A percentile compares a stretch with the other conserved stretches of the same genome.
Evolutionary conservation across 2,888 invertebrate genomes (phyloP).

Genomic region (Crioceris asparagi): DNA sequence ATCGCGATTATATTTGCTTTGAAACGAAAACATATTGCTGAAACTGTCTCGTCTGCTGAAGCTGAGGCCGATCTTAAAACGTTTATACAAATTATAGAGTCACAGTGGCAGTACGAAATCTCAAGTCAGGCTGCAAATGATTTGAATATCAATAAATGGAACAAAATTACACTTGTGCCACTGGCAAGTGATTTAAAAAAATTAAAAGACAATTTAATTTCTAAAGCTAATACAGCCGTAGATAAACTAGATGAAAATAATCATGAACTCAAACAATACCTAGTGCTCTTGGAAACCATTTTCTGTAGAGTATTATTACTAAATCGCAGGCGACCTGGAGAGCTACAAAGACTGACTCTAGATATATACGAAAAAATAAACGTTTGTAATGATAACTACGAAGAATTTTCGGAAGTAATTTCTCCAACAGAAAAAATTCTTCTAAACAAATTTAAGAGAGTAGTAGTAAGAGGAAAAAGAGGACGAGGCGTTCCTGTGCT

Average conservation of each 20-base stretch:
- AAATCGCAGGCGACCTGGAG: conserved; percentile 21
- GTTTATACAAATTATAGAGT: no score
- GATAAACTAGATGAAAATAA: no score
- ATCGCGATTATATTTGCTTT: no score
- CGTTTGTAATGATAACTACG: conserved; percentile 7
- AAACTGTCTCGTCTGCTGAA: no score
- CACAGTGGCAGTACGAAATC: no score
- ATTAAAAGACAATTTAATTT: no score
- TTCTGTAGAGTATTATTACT: conserved; percentile 20
- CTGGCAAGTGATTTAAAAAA: no score
- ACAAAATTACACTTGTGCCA: conserved; percentile 18
- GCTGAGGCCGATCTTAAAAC: no score
- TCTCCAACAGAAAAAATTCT: conserved; percentile 10
- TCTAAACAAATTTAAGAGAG: conserved; percentile 11
- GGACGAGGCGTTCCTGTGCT: conserved; percentile 20
- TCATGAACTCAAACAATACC: conserved; percentile 10
- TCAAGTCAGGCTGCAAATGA: conserved; percentile 12
- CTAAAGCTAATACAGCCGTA: no score
- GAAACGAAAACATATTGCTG: no score
- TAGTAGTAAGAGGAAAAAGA: conserved; percentile 12
- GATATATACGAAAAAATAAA: conserved; percentile 6
- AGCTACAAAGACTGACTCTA: conserved; percentile 16
- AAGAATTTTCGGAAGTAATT: conserved; percentile 12
- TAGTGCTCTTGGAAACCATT: conserved; percentile 16
- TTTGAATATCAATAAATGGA: conserved; percentile 16